Percentiles rank a stretch among this genome's conserved stretches.
Evolutionary conservation across 2,113 vertebrate species (phyloP).

Genomic region (Sander vitreus): DNA sequence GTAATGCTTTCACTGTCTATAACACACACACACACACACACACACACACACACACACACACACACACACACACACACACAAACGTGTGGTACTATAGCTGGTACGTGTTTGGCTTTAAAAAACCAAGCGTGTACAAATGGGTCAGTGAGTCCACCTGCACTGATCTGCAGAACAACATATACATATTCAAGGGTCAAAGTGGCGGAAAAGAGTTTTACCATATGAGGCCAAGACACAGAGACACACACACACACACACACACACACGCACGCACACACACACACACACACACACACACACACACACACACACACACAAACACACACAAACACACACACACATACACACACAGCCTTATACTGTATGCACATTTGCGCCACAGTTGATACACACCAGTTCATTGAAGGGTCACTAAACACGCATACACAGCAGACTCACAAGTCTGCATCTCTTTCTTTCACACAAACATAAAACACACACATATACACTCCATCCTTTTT

Average conservation of each 20-base stretch:
- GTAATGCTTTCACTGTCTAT: slow-evolving; percentile 12
- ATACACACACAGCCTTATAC: slow-evolving; percentile 7
- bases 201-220: slow-evolving; percentile 25
- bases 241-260: neutral
- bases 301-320: neutral
- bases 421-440: slow-evolving; percentile 19
- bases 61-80: neutral
- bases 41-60: neutral
- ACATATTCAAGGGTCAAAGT: slow-evolving; percentile 10
- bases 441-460: slow-evolving; percentile 18
- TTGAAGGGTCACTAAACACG: slow-evolving; percentile 59
- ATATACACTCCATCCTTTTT: neutral
- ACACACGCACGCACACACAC: neutral
- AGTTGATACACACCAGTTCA: slow-evolving; percentile 65
- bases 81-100: slow-evolving; percentile 1
- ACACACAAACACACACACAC: neutral
- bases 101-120: slow-evolving; percentile 33
- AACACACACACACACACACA: slow-evolving; percentile 10
- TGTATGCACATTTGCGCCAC: slow-evolving; percentile 4
- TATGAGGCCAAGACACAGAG: slow-evolving; percentile 19
- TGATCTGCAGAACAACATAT: slow-evolving; percentile 18
- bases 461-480: slow-evolving; percentile 15
- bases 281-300: neutral
- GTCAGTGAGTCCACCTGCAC: slow-evolving; percentile 63
- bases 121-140: slow-evolving; percentile 43